Evolutionary conservation across 2,888 invertebrate genomes (phyloP).

Genomic region (Volucella zonaria): DNA sequence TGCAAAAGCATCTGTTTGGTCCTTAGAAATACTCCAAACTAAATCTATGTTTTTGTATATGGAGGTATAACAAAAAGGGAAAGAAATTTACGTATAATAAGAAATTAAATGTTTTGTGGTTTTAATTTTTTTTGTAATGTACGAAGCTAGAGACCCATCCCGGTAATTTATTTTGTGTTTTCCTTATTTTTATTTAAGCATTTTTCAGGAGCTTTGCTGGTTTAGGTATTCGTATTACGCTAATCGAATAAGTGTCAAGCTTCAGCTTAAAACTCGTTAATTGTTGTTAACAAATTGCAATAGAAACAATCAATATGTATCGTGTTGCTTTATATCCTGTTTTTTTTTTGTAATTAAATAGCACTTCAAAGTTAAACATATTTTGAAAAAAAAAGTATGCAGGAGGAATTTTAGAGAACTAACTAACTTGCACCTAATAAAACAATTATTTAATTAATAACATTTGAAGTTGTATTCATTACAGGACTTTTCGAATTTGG

Average conservation of each 20-base stretch:
- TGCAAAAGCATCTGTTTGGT: no score
- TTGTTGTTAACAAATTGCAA: constrained; percentile 42
- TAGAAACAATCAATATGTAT: constrained; percentile 29
- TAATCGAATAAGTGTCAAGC: constrained; percentile 55
- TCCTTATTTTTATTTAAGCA: constrained; percentile 12
- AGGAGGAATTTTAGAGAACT: constrained; percentile 14
- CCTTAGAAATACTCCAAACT: no score
- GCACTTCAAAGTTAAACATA: constrained; percentile 29
- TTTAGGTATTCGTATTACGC: constrained; percentile 36
- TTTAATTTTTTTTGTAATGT: no score
- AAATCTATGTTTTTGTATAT: no score
- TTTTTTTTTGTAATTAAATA: constrained; percentile 25
- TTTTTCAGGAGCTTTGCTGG: no score
- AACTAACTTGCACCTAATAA: constrained; percentile 47
- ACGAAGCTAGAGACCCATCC: no score
- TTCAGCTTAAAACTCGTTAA: constrained; percentile 50
- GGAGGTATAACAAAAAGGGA: no score
- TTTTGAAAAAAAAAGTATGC: constrained; percentile 27
- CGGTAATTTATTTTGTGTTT: constrained; percentile 1
- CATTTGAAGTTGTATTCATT: constrained; percentile 71
- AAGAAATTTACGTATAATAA: no score
- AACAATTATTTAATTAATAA: constrained; percentile 62
- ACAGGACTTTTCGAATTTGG: constrained; percentile 72
- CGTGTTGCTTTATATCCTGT: constrained; percentile 40
- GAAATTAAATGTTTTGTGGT: no score